Base-by-base conservation (phyloP, 2,797 vertebrate species). In the Oreortyx pictus region DNA sequence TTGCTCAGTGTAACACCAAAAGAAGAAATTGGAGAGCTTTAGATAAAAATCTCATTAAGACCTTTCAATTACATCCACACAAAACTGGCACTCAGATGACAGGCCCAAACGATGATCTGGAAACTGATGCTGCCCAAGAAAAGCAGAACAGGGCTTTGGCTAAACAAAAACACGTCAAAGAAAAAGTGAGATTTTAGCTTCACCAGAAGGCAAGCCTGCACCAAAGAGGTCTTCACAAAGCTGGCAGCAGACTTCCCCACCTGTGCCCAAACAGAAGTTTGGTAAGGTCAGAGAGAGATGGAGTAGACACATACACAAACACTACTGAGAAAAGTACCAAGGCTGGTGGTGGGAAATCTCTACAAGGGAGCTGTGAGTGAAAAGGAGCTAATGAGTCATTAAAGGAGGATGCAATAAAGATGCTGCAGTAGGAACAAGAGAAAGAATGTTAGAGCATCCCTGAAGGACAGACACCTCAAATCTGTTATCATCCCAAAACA, bases 11-110 rank as follows among this genome's bases (percentile, higher is more conserved):
- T 4, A 86, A 41, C 43, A 73, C 54, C 35, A 47, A 87, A 92
- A 82, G 50, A 87, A 92, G 29, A 93, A 93, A 84, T 47, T 39
- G 62, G 46, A 71, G 79, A 82, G 35, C 59, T 64, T 54, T 31
- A 76, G 23, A 46, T 70, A 31, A 82, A 90, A 35, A 92, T 47
- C 60, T 90, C 87, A 82, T 41, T 66, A 70, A 76, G 47, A 78
- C 37, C 47, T 88, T 92, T 81, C 59, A 86, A 64, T 68, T 54
- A 77, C 13, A 16, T 18, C 27, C 57, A 59, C 75, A 83, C 27
- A 81, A 80, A 90, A 89, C 54, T 33, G 27, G 25, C 64, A 77
- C 20, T 35, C 41, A 89, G 33, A 74, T 71, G 77, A 67, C 0
- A 92, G 24, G 44, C 23, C 78, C 47, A 74, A 82, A n/a, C 7